These are phyloP conservation scores for Arnoldichthys spilopterus DNA, from an alignment of 2,797 vertebrate species.

Conservation along the genomic window DNA sequence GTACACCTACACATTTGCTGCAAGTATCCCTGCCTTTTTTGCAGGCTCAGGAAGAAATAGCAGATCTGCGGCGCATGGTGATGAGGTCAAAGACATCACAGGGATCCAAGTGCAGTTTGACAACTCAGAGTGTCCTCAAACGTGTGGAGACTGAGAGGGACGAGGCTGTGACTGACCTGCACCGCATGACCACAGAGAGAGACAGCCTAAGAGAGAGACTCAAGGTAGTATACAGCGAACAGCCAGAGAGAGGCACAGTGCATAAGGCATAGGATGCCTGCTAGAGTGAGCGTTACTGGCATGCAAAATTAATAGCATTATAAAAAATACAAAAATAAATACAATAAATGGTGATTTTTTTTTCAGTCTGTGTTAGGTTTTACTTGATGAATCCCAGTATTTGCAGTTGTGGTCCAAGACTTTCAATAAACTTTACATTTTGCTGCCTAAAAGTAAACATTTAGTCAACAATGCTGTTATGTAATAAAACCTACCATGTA, in stretches of 20 bases:
- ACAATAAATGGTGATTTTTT: background rate
- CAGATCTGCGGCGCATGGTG: constrained; percentile 72
- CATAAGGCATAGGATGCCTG: no score
- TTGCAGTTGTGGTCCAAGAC: no score
- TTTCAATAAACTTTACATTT: no score
- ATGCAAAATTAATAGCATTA: no score
- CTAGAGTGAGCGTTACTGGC: constrained; percentile 40
- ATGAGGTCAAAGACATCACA: constrained; percentile 71
- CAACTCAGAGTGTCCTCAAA: constrained; percentile 74
- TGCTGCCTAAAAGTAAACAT: no score
- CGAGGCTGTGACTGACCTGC: constrained; percentile 72
- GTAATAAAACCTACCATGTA: no score
- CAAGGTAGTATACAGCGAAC: constrained; percentile 73
- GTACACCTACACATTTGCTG: background rate
- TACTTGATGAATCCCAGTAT: no score
- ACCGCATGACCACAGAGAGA: constrained; percentile 78
- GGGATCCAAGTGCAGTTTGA: constrained; percentile 65
- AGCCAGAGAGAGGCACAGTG: constrained; percentile 69
- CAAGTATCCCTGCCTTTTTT: background rate
- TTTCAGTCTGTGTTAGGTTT: background rate
- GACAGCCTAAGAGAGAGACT: constrained; percentile 81
- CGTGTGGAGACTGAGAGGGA: constrained; percentile 77
- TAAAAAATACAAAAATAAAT: constrained; percentile 43
- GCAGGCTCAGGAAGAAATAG: constrained; percentile 81
- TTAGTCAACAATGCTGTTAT: no score